phyloP scores from a whole-genome alignment of 2,888 invertebrate genomes.

The Andrena chrysosceles region DNA sequence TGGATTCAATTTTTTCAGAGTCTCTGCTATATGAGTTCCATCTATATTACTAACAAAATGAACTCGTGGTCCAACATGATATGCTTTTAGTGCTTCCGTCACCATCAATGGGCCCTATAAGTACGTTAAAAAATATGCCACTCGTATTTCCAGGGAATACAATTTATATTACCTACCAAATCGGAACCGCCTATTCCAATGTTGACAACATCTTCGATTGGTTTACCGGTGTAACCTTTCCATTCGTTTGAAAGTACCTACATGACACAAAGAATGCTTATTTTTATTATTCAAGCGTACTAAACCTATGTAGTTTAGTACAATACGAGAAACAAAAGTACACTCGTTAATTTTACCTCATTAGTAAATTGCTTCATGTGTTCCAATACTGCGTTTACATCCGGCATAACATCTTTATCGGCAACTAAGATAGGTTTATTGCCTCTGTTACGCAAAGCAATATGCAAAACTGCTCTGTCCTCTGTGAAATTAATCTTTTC shows the following conservation, averaged over 20 bases:
- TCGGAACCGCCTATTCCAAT: conserved; percentile 99
- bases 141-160: background rate
- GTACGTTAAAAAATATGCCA: background rate
- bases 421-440: conserved; percentile 93
- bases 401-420: conserved; percentile 96
- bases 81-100: conserved; percentile 98
- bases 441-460: conserved; percentile 95
- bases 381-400: conserved; percentile 94
- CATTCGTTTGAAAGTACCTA: conserved; percentile 82
- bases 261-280: background rate
- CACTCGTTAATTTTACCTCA: conserved; percentile 85
- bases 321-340: conserved; percentile 15
- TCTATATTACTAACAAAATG: conserved; percentile 99
- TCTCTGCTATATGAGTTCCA: conserved; percentile 98
- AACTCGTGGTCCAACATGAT: conserved; percentile 92
- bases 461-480: conserved; percentile 97
- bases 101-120: conserved; percentile 98
- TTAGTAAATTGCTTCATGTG: conserved; percentile 98
- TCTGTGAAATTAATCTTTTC: conserved; percentile 99
- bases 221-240: conserved; percentile 91
- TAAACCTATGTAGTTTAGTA: background rate
- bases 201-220: conserved; percentile 98
- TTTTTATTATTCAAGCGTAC: background rate
- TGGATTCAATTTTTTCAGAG: conserved; percentile 94
- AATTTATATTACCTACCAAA: conserved; percentile 86